Percentiles rank a stretch among this genome's conserved stretches.
Evolutionary conservation across 2,797 vertebrate species (phyloP).

Genomic region (Xenopus petersii): DNA sequence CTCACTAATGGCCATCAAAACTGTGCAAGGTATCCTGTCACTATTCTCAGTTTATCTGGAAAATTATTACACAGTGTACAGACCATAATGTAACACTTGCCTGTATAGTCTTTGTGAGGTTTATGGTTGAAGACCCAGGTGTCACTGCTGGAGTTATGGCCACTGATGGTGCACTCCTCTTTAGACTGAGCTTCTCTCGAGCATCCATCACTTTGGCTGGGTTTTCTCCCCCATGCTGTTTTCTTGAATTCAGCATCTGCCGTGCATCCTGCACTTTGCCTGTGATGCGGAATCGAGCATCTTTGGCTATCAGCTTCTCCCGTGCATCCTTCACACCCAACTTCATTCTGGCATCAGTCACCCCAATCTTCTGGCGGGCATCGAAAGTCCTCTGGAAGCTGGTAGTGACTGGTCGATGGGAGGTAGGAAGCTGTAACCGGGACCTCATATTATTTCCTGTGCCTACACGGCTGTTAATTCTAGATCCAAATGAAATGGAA

Average conservation of each 20-base stretch:
- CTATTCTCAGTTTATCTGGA: too few relatives aligned
- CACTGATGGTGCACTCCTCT: constrained; percentile 75
- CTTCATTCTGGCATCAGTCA: constrained; percentile 80
- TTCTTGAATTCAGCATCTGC: constrained; percentile 92
- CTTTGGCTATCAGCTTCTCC: constrained; percentile 87
- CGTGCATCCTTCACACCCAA: constrained; percentile 89
- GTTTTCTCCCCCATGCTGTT: constrained; percentile 71
- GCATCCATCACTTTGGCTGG: constrained; percentile 83
- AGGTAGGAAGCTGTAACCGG: constrained; percentile 65
- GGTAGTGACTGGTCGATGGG: constrained; percentile 61
- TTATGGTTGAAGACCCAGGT: constrained; percentile 71
- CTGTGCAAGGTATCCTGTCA: too few relatives aligned
- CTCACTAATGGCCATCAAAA: too few relatives aligned
- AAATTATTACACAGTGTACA: too few relatives aligned
- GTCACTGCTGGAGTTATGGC: constrained; percentile 59
- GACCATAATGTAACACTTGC: constrained; percentile 59
- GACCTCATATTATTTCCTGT: constrained; percentile 66
- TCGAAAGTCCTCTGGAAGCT: constrained; percentile 79
- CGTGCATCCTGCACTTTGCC: constrained; percentile 88
- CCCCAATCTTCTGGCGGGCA: constrained; percentile 90
- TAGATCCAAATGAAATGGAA: constrained; percentile 33
- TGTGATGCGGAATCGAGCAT: constrained; percentile 87
- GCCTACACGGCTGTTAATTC: constrained; percentile 61
- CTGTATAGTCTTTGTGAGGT: constrained; percentile 98
- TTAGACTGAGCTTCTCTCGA: constrained; percentile 88